Evolutionary conservation across 2,888 invertebrate genomes (phyloP).

Genomic region (Thecophora atra): DNA sequence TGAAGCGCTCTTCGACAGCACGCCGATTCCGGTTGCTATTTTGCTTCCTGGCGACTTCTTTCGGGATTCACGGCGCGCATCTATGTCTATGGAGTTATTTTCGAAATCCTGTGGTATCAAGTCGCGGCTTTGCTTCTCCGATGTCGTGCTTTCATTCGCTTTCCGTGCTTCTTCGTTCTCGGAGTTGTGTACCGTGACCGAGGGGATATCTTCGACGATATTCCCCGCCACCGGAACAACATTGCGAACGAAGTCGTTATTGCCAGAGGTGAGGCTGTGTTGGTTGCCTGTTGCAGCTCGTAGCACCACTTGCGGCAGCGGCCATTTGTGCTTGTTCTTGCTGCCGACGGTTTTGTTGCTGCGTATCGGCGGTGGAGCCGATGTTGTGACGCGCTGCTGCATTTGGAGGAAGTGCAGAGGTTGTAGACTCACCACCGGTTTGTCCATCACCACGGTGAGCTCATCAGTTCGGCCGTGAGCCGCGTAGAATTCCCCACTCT

Average conservation of each 20-base stretch:
- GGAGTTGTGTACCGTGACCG: background rate
- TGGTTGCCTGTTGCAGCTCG: constrained; percentile 46
- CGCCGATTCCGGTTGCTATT: background rate
- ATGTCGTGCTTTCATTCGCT: constrained; percentile 50
- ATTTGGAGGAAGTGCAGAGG: constrained; percentile 44
- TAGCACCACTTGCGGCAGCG: constrained; percentile 56
- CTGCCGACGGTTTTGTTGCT: constrained; percentile 57
- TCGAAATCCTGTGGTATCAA: constrained; percentile 61
- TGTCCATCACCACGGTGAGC: constrained; percentile 56
- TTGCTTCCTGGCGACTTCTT: constrained; percentile 30
- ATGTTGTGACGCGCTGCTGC: constrained; percentile 48
- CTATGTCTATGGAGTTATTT: constrained; percentile 63
- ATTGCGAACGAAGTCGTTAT: constrained; percentile 25
- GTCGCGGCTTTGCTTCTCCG: constrained; percentile 57
- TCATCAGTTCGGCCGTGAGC: constrained; percentile 51
- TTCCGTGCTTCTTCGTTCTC: constrained; percentile 39
- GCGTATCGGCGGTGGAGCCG: constrained; percentile 44
- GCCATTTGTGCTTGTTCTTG: constrained; percentile 62
- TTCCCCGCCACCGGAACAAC: constrained; percentile 10
- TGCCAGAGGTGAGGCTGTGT: constrained; percentile 27
- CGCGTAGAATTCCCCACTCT: constrained; percentile 29
- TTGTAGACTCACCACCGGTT: constrained; percentile 52
- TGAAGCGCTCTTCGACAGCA: constrained; percentile 33
- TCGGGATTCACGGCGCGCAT: constrained; percentile 11
- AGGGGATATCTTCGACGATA: constrained; percentile 5